phyloP scores from a whole-genome alignment of 1,140 invertebrate genomes.

The Ceratoteleas bidentatus region DNA sequence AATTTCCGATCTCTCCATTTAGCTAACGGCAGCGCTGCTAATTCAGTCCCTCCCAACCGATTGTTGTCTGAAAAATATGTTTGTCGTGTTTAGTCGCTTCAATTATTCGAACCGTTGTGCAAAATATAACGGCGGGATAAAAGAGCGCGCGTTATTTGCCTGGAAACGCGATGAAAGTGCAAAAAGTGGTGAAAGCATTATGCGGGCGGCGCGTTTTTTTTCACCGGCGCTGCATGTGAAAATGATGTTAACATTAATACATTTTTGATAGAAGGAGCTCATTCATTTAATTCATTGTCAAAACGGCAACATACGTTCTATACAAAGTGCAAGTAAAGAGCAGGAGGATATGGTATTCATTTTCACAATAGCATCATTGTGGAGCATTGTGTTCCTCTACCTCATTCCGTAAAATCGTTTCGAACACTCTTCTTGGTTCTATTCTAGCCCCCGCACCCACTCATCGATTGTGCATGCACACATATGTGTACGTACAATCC shows the following conservation, averaged over 20 bases:
- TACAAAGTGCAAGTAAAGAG: conserved; percentile 70
- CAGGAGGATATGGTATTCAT: conserved; percentile 76
- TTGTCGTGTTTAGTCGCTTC: no score
- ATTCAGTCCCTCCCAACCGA: no score
- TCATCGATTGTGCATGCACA: conserved; percentile 65
- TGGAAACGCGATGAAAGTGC: no score
- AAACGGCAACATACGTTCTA: conserved; percentile 71
- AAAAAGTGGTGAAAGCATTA: conserved; percentile 31
- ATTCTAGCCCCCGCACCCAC: conserved; percentile 57
- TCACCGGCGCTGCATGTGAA: conserved; percentile 33
- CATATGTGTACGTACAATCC: conserved; percentile 48
- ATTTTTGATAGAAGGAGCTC: conserved; percentile 68
- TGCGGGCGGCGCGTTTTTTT: conserved; percentile 29
- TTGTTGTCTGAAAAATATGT: no score
- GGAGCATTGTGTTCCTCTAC: conserved; percentile 75
- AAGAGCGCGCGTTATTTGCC: no score
- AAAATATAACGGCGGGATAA: no score
- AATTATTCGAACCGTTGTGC: no score
- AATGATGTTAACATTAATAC: conserved; percentile 71
- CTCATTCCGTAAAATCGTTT: conserved; percentile 76
- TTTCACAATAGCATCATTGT: conserved; percentile 78
- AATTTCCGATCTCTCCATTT: no score
- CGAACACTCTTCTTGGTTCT: conserved; percentile 74
- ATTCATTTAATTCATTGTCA: conserved; percentile 76
- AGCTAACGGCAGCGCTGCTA: no score